phyloP scores from a whole-genome alignment of 1,140 invertebrate species.

The Heliconius hewitsoni region DNA sequence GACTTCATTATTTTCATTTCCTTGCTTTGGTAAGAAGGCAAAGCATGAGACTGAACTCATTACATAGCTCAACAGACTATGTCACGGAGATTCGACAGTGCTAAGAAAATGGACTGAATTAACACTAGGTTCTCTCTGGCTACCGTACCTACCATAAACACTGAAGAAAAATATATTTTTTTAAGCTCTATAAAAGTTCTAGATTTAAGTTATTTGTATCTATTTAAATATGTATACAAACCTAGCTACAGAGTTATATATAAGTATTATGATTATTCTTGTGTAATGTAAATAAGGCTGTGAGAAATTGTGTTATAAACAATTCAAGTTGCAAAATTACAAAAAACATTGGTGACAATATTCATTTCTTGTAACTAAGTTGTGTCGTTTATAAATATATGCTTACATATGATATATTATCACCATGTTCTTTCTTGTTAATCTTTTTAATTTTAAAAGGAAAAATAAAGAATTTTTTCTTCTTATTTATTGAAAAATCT shows the following conservation, averaged over 20 bases:
- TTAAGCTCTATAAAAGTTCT: neutral
- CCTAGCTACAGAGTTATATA: neutral
- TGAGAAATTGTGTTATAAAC: neutral
- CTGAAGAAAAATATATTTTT: neutral
- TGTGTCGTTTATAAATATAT: neutral
- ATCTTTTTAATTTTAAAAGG: too few species aligned
- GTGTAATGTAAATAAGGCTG: neutral
- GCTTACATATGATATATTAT: neutral
- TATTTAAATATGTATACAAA: neutral
- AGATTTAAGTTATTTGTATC: neutral
- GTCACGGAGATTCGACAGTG: too few species aligned
- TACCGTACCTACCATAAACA: too few species aligned
- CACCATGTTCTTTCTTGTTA: neutral
- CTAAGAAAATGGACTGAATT: too few species aligned
- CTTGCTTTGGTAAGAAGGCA: too few species aligned
- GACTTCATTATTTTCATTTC: too few species aligned
- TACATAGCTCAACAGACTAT: too few species aligned
- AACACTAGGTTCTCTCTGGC: too few species aligned
- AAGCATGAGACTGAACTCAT: too few species aligned
- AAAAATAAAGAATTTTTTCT: too few species aligned
- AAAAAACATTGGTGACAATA: neutral
- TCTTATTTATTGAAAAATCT: too few species aligned
- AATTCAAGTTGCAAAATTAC: conserved; percentile 2
- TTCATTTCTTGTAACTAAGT: neutral
- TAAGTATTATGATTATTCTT: neutral